phyloP scores from a whole-genome alignment of 1,140 invertebrate genomes.

The Drosophila trapezifrons region DNA sequence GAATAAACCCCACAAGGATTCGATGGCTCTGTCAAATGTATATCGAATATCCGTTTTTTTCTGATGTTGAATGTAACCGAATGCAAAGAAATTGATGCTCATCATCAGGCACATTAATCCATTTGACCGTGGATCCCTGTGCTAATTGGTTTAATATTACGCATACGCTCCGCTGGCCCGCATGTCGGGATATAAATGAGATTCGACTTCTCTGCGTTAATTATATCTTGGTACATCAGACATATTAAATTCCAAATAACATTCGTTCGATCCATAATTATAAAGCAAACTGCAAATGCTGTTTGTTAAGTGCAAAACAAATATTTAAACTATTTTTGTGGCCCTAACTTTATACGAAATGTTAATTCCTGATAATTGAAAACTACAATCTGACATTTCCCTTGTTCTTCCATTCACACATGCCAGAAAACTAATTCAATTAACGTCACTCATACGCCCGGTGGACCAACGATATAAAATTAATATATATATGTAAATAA shows the following conservation, averaged over 20 bases:
- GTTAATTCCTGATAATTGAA: slow-evolving; percentile 6
- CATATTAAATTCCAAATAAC: slow-evolving; percentile 6
- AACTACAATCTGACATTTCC: not conserved
- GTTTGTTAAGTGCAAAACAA: too few species aligned
- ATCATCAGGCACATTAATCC: slow-evolving; percentile 12
- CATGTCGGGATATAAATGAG: slow-evolving; percentile 6
- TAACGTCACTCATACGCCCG: slow-evolving; percentile 19
- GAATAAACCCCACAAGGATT: not conserved
- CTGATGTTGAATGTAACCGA: not conserved
- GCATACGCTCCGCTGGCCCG: slow-evolving; percentile 8
- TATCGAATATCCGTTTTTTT: slow-evolving; percentile 1
- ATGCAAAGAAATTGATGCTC: slow-evolving; percentile 7
- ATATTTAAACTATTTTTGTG: too few species aligned
- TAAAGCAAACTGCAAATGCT: not conserved
- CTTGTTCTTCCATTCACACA: not conserved
- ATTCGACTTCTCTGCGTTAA: not conserved
- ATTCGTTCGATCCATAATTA: too few species aligned
- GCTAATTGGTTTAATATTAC: slow-evolving; percentile 47
- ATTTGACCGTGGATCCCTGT: not conserved
- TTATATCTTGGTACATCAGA: slow-evolving; percentile 7
- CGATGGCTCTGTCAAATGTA: not conserved
- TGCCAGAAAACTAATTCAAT: slow-evolving; percentile 1
- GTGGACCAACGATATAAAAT: not conserved
- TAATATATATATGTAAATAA: not conserved
- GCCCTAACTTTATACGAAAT: not conserved